Base-by-base conservation (phyloP, 2,888 invertebrate genomes). In the Protonemura montana region DNA sequence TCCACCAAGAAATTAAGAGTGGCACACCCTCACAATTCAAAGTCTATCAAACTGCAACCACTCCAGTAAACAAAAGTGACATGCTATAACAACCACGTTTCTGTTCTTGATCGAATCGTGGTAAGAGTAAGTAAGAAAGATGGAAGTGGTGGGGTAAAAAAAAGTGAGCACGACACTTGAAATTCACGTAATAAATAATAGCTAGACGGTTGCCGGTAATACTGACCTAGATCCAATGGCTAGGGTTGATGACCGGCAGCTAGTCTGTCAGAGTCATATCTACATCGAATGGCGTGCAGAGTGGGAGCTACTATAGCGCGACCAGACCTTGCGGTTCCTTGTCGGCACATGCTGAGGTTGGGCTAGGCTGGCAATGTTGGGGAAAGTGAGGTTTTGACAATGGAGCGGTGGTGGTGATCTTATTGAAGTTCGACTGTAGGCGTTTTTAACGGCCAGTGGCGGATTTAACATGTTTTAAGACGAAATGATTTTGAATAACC, bases 181-280 rank as follows among this genome's bases (percentile, higher is more conserved):
- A 59, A 59, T 59, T 59, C 59, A 59, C 59, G 59, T 59, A 59
- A 59, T 59, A 59, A 59, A 59, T 59, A 59, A 59, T 59, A 10
- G 59, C 59, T 59, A 59, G 59, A 81, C 30, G 81, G 21, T 28
- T 27, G 81, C 16, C 81, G 81, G 81, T 81, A 81, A 30, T 81
- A 81, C 81, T 81, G 81, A 81, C 81, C 81, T 81, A 81, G 30
- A 29, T 81, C 59, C 59, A 29, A 7, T 7, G 13, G 81, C 28
- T 21, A 27, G 81, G 81, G 81, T 81, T 81, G 81, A 81, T 21
- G 81, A 81, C 81, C 81, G 29, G 59, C 59, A 59, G 6, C 13
- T 13, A 41, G 41, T 41, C 41, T 7, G 41, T 13, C 41, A 41
- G 41, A 41, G 6, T 59, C 59, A 59, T 59, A 21, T 59, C 59